A percentile compares a stretch with the other conserved stretches of the same genome.
These are phyloP conservation scores for Aphaenogaster ashmeadi DNA, from an alignment of 1,140 invertebrate genomes.

Conservation along the genomic window DNA sequence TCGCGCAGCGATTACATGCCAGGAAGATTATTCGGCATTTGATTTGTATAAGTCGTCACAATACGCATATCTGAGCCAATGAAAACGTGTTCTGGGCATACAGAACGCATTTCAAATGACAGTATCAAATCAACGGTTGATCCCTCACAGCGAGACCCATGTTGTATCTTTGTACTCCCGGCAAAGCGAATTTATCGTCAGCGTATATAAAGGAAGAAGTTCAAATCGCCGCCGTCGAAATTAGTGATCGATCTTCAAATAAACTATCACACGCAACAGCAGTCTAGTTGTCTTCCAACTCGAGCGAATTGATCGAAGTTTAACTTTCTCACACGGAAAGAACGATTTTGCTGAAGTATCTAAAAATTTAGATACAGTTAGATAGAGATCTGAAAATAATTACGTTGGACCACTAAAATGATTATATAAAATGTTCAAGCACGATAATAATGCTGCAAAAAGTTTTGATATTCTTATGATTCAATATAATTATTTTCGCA, in stretches of 20 bases:
- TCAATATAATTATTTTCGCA: too few relatives aligned
- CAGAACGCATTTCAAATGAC: neutral
- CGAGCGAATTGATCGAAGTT: neutral
- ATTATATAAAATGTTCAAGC: too few relatives aligned
- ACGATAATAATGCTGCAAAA: too few relatives aligned
- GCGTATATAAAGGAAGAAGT: neutral
- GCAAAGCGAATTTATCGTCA: neutral
- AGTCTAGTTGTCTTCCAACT: neutral
- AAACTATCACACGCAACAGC: neutral
- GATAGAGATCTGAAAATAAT: too few relatives aligned
- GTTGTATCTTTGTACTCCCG: neutral
- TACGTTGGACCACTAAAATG: too few relatives aligned
- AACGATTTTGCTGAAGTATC: too few relatives aligned
- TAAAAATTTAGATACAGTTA: too few relatives aligned
- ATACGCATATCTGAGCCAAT: neutral
- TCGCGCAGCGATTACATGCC: neutral
- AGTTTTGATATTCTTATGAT: too few relatives aligned
- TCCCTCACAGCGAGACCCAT: neutral
- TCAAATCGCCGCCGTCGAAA: neutral
- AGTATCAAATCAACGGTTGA: neutral
- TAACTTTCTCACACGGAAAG: neutral
- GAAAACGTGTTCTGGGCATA: neutral
- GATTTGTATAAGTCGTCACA: neutral
- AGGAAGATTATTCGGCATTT: neutral
- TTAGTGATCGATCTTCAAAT: neutral